These are phyloP conservation scores for Hoplostethus atlanticus DNA, from an alignment of 2,797 vertebrate genomes.

Conservation along the genomic window DNA sequence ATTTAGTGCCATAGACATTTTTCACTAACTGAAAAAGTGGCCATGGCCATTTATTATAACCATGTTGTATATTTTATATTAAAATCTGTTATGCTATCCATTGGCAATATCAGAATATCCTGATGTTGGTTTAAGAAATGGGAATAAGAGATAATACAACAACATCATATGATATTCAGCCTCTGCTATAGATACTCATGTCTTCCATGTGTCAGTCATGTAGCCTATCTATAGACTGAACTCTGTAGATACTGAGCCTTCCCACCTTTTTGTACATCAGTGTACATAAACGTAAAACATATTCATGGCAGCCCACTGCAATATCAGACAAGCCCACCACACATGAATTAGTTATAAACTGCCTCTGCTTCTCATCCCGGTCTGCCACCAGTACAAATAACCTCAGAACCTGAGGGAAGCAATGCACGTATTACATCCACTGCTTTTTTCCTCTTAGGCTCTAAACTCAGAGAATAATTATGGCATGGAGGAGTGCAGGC, in stretches of 20 bases:
- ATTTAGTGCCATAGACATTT: background rate
- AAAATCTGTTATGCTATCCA: background rate
- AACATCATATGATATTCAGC: background rate
- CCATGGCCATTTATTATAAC: background rate
- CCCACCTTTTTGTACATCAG: too few relatives aligned
- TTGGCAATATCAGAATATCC: background rate
- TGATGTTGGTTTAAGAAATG: too few relatives aligned
- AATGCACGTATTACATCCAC: background rate
- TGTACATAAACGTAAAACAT: too few relatives aligned
- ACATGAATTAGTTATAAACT: too few relatives aligned
- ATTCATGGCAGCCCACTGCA: too few relatives aligned
- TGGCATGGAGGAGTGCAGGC: slow-evolving; percentile 68
- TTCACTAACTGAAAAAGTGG: background rate
- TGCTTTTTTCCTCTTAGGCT: slow-evolving; percentile 45
- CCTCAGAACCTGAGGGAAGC: background rate
- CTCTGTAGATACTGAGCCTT: too few relatives aligned
- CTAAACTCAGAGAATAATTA: slow-evolving; percentile 67
- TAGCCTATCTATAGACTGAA: too few relatives aligned
- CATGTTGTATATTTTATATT: background rate
- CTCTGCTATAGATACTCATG: background rate
- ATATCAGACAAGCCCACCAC: too few relatives aligned
- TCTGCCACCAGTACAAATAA: background rate
- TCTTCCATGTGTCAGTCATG: too few relatives aligned
- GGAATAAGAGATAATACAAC: background rate
- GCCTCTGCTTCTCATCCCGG: too few relatives aligned